Percentiles rank a stretch among this genome's conserved stretches.
phyloP scores from a whole-genome alignment of 2,797 vertebrate species.

The Tragopan temminckii region DNA sequence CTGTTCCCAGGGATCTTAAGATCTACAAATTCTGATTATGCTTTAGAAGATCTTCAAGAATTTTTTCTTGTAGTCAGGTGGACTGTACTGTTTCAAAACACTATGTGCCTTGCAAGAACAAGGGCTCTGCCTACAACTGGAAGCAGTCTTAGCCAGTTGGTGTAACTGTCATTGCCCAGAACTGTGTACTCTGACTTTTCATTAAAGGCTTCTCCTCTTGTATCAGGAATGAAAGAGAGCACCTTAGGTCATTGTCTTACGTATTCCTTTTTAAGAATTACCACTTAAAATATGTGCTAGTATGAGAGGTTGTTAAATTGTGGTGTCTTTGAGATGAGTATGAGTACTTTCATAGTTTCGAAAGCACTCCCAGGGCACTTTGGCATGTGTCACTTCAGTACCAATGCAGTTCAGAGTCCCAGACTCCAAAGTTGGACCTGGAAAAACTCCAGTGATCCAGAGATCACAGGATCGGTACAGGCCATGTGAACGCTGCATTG shows the following conservation, averaged over 20 bases:
- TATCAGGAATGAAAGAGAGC: not conserved
- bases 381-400: not conserved
- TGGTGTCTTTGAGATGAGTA: not conserved
- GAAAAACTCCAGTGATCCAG: not conserved
- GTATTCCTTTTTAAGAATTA: not conserved
- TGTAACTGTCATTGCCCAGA: accelerated
- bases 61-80: not conserved
- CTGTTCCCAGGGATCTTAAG: not conserved
- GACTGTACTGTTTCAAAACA: not conserved
- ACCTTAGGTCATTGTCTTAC: not conserved
- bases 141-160: not conserved
- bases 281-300: not conserved
- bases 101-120: accelerated
- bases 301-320: not conserved
- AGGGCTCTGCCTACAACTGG: not conserved
- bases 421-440: not conserved
- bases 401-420: not conserved
- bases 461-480: not conserved
- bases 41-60: not conserved
- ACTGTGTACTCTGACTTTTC: not conserved
- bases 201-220: not conserved
- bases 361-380: accelerated
- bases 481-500: not conserved
- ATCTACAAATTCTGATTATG: not conserved
- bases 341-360: not conserved